Evolutionary conservation across 2,888 invertebrate species (phyloP).

Genomic region (Meloe dianella): DNA sequence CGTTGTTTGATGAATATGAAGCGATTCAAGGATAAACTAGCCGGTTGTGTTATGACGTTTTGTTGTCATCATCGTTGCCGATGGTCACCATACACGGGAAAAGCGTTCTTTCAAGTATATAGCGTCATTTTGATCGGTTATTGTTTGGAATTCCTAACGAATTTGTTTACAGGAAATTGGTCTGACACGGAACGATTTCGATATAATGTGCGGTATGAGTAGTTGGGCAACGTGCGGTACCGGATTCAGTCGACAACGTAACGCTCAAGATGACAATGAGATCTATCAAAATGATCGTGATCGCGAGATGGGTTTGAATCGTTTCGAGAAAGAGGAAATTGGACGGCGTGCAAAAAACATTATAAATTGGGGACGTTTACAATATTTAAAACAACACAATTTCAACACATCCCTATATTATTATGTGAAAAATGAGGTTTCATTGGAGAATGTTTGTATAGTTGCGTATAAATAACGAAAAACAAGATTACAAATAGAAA

Average conservation of each 20-base stretch:
- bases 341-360: slow-evolving; percentile 79
- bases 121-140: too few species aligned
- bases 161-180: slow-evolving; percentile 61
- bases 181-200: slow-evolving; percentile 70
- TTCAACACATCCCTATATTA: slow-evolving; percentile 68
- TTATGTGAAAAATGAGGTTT: slow-evolving; percentile 70
- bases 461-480: slow-evolving; percentile 61
- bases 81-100: slow-evolving; percentile 73
- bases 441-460: slow-evolving; percentile 82
- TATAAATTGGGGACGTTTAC: slow-evolving; percentile 76
- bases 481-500: slow-evolving; percentile 24
- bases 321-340: slow-evolving; percentile 64
- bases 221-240: slow-evolving; percentile 90
- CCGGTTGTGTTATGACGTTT: slow-evolving; percentile 77
- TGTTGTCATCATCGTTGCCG: slow-evolving; percentile 91
- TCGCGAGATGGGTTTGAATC: slow-evolving; percentile 52
- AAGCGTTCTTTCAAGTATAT: slow-evolving; percentile 63
- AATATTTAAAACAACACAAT: slow-evolving; percentile 65
- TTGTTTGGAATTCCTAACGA: background rate
- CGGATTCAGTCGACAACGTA: slow-evolving; percentile 65
- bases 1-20: slow-evolving; percentile 66
- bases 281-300: slow-evolving; percentile 40
- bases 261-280: slow-evolving; percentile 34
- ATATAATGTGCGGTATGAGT: slow-evolving; percentile 78
- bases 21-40: slow-evolving; percentile 55